Evolutionary conservation across 2,797 vertebrate species (phyloP).

Genomic region (Pseudomugil gertrudae): DNA sequence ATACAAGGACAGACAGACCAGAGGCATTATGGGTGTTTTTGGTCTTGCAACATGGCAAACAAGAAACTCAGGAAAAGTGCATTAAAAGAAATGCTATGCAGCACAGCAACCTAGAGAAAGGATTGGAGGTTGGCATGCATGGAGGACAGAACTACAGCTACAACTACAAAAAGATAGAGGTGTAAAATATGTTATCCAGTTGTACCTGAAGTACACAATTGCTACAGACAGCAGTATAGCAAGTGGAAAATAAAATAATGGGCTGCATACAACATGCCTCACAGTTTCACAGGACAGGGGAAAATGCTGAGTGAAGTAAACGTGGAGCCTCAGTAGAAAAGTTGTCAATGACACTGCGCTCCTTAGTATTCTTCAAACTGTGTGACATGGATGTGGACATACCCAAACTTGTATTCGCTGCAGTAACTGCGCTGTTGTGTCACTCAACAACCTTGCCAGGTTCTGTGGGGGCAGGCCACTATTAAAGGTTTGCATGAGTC

Average conservation of each 20-base stretch:
- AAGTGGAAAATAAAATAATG: conserved; percentile 34
- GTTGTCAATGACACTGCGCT: conserved; percentile 58
- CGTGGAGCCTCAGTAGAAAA: conserved; percentile 37
- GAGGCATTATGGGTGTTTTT: conserved; percentile 63
- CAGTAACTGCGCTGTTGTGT: conserved; percentile 50
- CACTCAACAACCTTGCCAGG: conserved; percentile 36
- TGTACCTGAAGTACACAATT: conserved; percentile 47
- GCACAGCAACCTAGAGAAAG: conserved; percentile 40
- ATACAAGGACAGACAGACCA: conserved; percentile 68
- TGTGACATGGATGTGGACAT: conserved; percentile 47
- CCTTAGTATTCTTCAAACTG: conserved; percentile 49
- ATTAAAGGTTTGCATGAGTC: conserved; percentile 43
- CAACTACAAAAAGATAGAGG: conserved; percentile 31
- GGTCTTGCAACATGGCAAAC: conserved; percentile 52
- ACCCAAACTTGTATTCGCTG: conserved; percentile 45
- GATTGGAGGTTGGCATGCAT: conserved; percentile 26
- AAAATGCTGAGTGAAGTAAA: conserved; percentile 46
- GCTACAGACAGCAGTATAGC: conserved; percentile 50
- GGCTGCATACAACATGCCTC: conserved; percentile 30
- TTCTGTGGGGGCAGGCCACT: conserved; percentile 36
- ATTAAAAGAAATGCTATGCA: conserved; percentile 42
- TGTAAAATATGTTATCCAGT: conserved; percentile 33
- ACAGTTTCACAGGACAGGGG: conserved; percentile 44
- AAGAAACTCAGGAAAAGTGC: conserved; percentile 32
- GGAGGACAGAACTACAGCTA: conserved; percentile 27